phyloP scores from a whole-genome alignment of 2,888 invertebrate genomes.

The Diarsia brunnea region DNA sequence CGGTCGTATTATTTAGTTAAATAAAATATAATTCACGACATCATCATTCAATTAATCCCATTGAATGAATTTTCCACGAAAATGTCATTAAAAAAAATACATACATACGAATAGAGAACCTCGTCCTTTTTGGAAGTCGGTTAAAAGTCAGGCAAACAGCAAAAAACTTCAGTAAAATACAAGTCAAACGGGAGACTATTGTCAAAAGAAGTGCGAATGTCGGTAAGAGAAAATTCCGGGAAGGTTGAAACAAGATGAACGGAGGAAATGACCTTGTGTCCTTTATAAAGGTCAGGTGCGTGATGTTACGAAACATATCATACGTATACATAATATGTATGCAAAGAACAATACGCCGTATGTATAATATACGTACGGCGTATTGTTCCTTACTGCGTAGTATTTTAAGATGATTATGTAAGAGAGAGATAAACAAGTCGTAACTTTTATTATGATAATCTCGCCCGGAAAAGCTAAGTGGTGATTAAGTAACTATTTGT shows the following conservation, averaged over 20 bases:
- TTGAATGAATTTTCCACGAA: neutral
- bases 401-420: neutral
- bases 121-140: too few relatives aligned
- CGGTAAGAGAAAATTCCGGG: slow-evolving; percentile 5
- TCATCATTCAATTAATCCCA: too few relatives aligned
- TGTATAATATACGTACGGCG: neutral
- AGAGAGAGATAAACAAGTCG: too few relatives aligned
- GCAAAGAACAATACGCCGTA: too few relatives aligned
- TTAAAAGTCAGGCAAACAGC: neutral
- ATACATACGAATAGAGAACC: too few relatives aligned
- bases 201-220: slow-evolving; percentile 2
- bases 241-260: neutral
- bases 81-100: too few relatives aligned
- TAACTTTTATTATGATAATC: too few relatives aligned
- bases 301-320: neutral
- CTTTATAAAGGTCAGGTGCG: slow-evolving; percentile 10
- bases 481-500: too few relatives aligned
- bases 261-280: neutral
- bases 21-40: too few relatives aligned
- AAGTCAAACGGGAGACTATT: neutral
- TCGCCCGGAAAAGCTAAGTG: too few relatives aligned
- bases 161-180: neutral
- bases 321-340: too few relatives aligned
- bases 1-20: too few relatives aligned
- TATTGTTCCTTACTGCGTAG: slow-evolving; percentile 23